Conservation (phyloP, 2,888 invertebrate species). For the Gortyna flavago region DNA sequence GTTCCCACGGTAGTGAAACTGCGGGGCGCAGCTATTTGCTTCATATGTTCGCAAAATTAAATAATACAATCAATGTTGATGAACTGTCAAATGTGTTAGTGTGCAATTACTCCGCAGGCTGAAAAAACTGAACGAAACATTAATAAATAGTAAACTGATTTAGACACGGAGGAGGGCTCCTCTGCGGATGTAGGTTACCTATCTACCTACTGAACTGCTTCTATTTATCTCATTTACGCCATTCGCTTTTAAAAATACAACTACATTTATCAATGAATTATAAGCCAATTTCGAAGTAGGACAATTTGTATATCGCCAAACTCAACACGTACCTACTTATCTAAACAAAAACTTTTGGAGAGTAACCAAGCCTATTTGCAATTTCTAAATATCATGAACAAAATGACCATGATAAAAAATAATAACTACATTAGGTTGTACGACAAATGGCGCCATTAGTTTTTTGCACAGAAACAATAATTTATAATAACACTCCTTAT, state of each 20-base stretch:
- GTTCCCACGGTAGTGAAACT: no score
- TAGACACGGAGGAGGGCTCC: not conserved
- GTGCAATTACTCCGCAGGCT: not conserved
- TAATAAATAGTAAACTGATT: not conserved
- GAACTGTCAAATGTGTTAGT: not conserved
- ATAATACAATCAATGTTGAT: not conserved
- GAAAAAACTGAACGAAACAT: not conserved
- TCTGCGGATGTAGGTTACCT: not conserved
- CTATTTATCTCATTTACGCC: not conserved
- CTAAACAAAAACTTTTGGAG: not conserved
- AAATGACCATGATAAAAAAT: conserved; percentile 29
- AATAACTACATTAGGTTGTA: conserved; percentile 34
- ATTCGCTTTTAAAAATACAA: not conserved
- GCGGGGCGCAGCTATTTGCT: no score
- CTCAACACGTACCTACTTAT: not conserved
- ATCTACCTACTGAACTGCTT: not conserved
- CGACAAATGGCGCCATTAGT: conserved; percentile 35
- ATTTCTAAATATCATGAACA: conserved; percentile 13
- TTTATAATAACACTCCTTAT: conserved; percentile 15
- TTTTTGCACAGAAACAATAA: no score
- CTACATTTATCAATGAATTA: not conserved
- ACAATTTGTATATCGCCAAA: not conserved
- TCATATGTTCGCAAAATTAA: not conserved
- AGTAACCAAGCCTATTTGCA: not conserved
- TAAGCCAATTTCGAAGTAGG: not conserved